phyloP scores from a whole-genome alignment of 1,140 invertebrate genomes.

The Onthophagus taurus region DNA sequence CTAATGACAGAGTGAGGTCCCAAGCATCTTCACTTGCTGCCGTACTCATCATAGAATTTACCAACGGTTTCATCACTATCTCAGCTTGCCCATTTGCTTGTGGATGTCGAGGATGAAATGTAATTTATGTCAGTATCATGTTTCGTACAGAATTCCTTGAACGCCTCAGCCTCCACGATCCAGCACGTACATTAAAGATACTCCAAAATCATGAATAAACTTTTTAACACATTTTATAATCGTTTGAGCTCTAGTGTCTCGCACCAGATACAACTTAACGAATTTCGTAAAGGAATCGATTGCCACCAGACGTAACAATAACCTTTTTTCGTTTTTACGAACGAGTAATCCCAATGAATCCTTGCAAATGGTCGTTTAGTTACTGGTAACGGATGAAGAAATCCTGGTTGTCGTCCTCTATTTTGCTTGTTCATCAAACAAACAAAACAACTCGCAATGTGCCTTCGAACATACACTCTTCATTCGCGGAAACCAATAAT shows the following conservation, averaged over 20 bases:
- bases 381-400: slow-evolving; percentile 13
- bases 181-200: not conserved
- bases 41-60: not conserved
- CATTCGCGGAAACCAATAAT: slow-evolving; percentile 14
- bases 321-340: slow-evolving; percentile 20
- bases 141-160: not conserved
- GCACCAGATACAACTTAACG: slow-evolving; percentile 16
- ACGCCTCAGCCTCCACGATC: not conserved
- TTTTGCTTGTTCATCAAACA: slow-evolving; percentile 17
- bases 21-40: not conserved
- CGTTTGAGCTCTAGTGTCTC: slow-evolving; percentile 3
- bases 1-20: not conserved
- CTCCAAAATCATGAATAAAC: not conserved
- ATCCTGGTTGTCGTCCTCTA: slow-evolving; percentile 15
- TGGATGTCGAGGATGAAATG: not conserved
- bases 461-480: slow-evolving; percentile 14
- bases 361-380: slow-evolving; percentile 16
- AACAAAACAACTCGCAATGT: slow-evolving; percentile 15
- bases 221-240: not conserved
- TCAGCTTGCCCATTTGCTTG: not conserved
- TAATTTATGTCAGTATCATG: not conserved
- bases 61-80: not conserved
- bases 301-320: slow-evolving; percentile 29
- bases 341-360: slow-evolving; percentile 17
- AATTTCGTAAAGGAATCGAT: slow-evolving; percentile 28